Percentiles rank a stretch among this genome's conserved stretches.
These are phyloP conservation scores for Halocynthia roretzi DNA, from an alignment of 23 tunicate genomes.

Conservation along the genomic window DNA sequence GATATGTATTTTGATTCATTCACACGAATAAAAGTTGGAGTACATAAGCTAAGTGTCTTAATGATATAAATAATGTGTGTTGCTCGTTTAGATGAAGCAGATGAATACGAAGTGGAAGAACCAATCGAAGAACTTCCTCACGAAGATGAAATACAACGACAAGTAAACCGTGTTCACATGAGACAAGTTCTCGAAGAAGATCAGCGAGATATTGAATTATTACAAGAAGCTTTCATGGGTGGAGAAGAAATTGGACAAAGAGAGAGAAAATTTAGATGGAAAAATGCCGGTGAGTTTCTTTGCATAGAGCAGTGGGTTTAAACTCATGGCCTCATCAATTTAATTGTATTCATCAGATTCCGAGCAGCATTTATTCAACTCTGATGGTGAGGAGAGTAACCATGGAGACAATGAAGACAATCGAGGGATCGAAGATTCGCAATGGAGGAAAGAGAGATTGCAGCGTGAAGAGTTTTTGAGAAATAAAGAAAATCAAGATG, in stretches of 20 bases:
- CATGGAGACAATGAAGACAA: slow-evolving; percentile 18
- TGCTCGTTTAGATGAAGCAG: slow-evolving; percentile 8
- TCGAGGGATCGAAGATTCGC: slow-evolving; percentile 48
- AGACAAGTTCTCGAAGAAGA: slow-evolving; percentile 81
- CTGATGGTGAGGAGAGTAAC: slow-evolving; percentile 46
- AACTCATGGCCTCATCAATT: neutral
- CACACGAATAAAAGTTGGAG: too few relatives aligned
- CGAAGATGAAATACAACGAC: slow-evolving; percentile 60
- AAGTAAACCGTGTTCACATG: slow-evolving; percentile 80
- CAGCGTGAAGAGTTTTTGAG: slow-evolving; percentile 70
- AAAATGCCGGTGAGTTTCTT: slow-evolving; percentile 45
- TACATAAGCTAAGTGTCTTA: too few relatives aligned
- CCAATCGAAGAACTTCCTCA: slow-evolving; percentile 65
- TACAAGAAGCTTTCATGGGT: slow-evolving; percentile 90
- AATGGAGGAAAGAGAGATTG: slow-evolving; percentile 68
- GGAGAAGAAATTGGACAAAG: slow-evolving; percentile 53
- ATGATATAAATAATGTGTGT: too few relatives aligned
- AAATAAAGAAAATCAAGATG: slow-evolving; percentile 9
- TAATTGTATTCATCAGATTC: neutral
- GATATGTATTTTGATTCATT: too few relatives aligned
- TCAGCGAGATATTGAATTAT: slow-evolving; percentile 59
- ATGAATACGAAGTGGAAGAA: slow-evolving; percentile 73
- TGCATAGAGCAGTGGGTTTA: neutral
- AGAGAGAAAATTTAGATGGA: slow-evolving; percentile 83
- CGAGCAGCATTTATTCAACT: slow-evolving; percentile 37